Evolutionary conservation across 2,888 invertebrate genomes (phyloP), one percentile per base, ranked within the genome.

Genomic region (Physocephala rufipes): DNA sequence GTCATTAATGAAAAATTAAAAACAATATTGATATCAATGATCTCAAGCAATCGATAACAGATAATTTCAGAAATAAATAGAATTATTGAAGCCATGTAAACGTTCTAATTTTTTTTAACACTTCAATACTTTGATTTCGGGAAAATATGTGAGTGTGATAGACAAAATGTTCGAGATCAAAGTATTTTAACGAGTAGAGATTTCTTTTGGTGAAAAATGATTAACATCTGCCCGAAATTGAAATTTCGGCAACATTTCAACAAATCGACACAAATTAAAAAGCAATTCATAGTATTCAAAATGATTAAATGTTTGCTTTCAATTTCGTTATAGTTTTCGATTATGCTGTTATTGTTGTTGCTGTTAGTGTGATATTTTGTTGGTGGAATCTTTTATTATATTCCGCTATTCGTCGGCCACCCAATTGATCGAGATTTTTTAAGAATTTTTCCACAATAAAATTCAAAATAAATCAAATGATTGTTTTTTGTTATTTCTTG

Each of bases 301-400:
- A 47, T 26, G 26, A 63, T 47, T n/a, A n/a, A 16, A 12, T 43
- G 62, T 21, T 55, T 12, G 62, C n/a, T 24, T 5, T 45, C 7
- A 47, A 15, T n/a, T 9, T 28, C 24, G 21, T 16, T 21, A 21
- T 43, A n/a, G 19, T 16, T 28, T 28, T n/a, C 5, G n/a, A 7
- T 12, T 61, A 13, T 45, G 15, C 30, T 49, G 9, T 51, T 30
- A 9, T 24, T 49, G 49, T 49, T 64, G 49, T 49, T 64, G 24
- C 28, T 64, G n/a, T 47, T 49, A 28, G 26, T 55, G 58, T 15
- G 36, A 53, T 53, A 58, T 67, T 45, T 67, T n/a, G n/a, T n/a
- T n/a, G n/a, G n/a, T n/a, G n/a, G n/a, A 36, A 36, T 4, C 36
- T 36, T 36, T 36, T 36, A 36, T 36, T 36, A 36, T 36, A 36